Evolutionary conservation across 2,113 vertebrate genomes (phyloP), one percentile per base, ranked within the genome.

Genomic region (Butorides virescens): DNA sequence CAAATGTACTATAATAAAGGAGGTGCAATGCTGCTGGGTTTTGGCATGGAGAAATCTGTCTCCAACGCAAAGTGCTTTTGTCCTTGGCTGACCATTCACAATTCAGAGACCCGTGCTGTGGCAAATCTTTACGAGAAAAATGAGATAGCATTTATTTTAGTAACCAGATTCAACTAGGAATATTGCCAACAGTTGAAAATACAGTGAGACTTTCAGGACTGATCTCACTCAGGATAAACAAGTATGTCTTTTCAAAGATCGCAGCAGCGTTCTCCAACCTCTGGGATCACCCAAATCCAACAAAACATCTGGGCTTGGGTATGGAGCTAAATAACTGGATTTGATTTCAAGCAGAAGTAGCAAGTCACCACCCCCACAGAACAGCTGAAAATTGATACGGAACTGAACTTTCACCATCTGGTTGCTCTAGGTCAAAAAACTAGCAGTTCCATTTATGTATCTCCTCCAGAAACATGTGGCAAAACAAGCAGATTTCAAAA

Each of bases 281-380:
- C 27, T 87, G 86, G 66, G 58, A 96, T 91, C 62, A 92, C 15
- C 14, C 47, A 78, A 61, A 87, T 91, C 86, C 91, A 96, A 92
- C 61, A 92, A 46, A 92, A 95, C 91, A 94, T 94, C 92, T 94
- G 95, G 95, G 55, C n/a, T 67, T 49, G 55, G 36, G 39, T 65
- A 83, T 15, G 37, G 17, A 63, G 39, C 71, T 87, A 68, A 95
- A 85, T 65, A 49, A 76, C 46, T n/a, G n/a, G 61, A 63, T 88
- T 73, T 68, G 72, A 66, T 94, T 93, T 90, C 86, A 86, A 77
- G 44, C 82, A 87, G 27, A 81, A 96, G 66, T 37, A 86, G 88
- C 58, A 70, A 92, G 73, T 2, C 1, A 2, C 91, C 94, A 85
- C 91, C 80, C 68, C 91, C 49, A 0, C 88, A 66, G 49, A 92